Percentiles rank a stretch among this genome's conserved stretches.
These are phyloP conservation scores for Hippocampus barbouri DNA, from an alignment of 2,113 vertebrate genomes.

Conservation along the genomic window DNA sequence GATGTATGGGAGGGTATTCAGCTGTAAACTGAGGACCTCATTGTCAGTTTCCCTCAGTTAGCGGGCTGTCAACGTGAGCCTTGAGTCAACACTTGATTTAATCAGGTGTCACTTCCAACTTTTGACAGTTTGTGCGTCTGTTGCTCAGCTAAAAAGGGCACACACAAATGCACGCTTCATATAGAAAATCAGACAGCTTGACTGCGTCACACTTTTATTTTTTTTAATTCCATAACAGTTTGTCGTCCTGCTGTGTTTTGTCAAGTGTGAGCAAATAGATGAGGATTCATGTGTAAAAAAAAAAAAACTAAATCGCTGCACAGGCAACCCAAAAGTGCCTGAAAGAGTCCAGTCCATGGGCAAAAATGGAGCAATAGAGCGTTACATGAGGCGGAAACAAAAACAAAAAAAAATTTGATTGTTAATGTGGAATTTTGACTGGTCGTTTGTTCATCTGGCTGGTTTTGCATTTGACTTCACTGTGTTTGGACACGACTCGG, in stretches of 20 bases:
- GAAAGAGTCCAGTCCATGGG: neutral
- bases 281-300: too few species aligned
- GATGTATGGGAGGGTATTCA: slow-evolving; percentile 24
- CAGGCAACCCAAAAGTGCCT: neutral
- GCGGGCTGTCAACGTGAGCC: slow-evolving; percentile 45
- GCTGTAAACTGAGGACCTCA: slow-evolving; percentile 30
- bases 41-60: slow-evolving; percentile 31
- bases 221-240: neutral
- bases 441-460: neutral
- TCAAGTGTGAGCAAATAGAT: neutral
- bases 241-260: neutral
- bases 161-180: neutral
- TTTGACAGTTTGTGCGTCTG: slow-evolving; percentile 44
- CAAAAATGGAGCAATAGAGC: neutral
- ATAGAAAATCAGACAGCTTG: neutral
- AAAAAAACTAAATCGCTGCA: neutral
- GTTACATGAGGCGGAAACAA: neutral
- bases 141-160: slow-evolving; percentile 18
- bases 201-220: neutral
- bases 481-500: neutral
- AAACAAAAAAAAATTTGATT: too few species aligned
- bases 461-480: neutral
- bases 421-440: neutral
- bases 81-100: slow-evolving; percentile 61
- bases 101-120: slow-evolving; percentile 62